Evolutionary conservation across 2,888 invertebrate genomes (phyloP).

Genomic region (Drosophila mayaguana): DNA sequence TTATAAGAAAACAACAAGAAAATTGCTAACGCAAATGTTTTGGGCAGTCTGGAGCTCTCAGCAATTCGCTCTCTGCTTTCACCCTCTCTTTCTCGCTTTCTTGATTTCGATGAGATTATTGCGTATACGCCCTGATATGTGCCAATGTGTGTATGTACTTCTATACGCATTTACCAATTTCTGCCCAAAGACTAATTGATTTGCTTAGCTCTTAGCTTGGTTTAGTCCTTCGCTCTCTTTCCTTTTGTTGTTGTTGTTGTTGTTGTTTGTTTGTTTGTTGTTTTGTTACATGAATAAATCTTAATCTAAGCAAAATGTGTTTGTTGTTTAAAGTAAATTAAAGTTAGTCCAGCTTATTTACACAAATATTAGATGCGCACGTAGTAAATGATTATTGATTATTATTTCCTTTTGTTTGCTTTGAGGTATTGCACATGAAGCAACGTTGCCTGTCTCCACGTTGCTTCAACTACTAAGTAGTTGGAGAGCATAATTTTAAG

Average conservation of each 20-base stretch:
- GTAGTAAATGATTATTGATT: slow-evolving; percentile 13
- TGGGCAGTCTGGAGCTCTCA: background rate
- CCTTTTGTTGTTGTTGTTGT: slow-evolving; percentile 44
- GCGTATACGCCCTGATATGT: slow-evolving; percentile 78
- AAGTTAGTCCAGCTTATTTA: slow-evolving; percentile 7
- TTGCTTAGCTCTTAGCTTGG: slow-evolving; percentile 46
- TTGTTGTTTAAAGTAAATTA: slow-evolving; percentile 21
- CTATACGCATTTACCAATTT: background rate
- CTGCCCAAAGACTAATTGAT: slow-evolving; percentile 17
- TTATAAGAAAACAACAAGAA: slow-evolving; percentile 51
- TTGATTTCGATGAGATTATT: slow-evolving; percentile 15
- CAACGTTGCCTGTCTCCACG: slow-evolving; percentile 44
- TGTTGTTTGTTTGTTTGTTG: slow-evolving; percentile 40
- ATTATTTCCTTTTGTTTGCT: slow-evolving; percentile 34
- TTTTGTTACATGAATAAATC: slow-evolving; percentile 26
- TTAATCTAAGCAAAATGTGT: background rate
- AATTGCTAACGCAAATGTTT: slow-evolving; percentile 32
- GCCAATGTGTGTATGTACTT: slow-evolving; percentile 5
- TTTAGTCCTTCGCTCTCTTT: slow-evolving; percentile 83
- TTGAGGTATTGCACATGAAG: slow-evolving; percentile 77
- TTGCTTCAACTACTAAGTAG: slow-evolving; percentile 73
- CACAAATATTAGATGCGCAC: slow-evolving; percentile 21
- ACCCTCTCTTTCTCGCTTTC: background rate
- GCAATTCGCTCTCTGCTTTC: background rate
- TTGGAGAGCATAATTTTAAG: slow-evolving; percentile 47